These are phyloP conservation scores for Datnioides undecimradiatus DNA, from an alignment of 2,113 vertebrate genomes.

Conservation along the genomic window DNA sequence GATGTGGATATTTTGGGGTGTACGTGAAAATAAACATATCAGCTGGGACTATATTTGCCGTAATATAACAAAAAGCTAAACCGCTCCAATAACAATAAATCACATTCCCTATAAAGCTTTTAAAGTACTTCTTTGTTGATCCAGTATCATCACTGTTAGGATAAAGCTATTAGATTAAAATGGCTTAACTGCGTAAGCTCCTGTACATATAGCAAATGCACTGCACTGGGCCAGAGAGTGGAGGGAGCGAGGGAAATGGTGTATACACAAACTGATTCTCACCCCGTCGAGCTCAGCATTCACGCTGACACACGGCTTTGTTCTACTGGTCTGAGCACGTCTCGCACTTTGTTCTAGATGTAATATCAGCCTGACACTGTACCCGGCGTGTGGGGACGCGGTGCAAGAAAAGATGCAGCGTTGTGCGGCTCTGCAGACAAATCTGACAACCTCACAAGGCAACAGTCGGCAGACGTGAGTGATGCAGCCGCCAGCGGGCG, in stretches of 20 bases:
- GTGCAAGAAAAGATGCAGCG: not conserved
- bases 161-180: slow-evolving; percentile 59
- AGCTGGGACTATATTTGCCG: slow-evolving; percentile 3
- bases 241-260: not conserved
- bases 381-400: not conserved
- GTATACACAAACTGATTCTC: not conserved
- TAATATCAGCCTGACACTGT: not conserved
- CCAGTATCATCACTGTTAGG: slow-evolving; percentile 53
- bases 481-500: slow-evolving; percentile 5
- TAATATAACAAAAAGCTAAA: not conserved
- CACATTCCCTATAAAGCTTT: slow-evolving; percentile 42
- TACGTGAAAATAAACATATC: slow-evolving; percentile 7
- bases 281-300: not conserved
- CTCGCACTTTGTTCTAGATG: not conserved
- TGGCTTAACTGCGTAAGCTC: slow-evolving; percentile 50
- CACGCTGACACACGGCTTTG: not conserved
- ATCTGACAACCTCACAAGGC: slow-evolving; percentile 29
- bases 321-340: not conserved
- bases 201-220: slow-evolving; percentile 47
- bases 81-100: slow-evolving; percentile 19
- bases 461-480: not conserved
- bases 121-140: slow-evolving; percentile 55
- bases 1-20: not conserved
- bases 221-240: not conserved
- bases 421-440: slow-evolving; percentile 10